These are phyloP conservation scores for Atractosteus spatula DNA, from an alignment of 2,113 vertebrate species.

Conservation along the genomic window DNA sequence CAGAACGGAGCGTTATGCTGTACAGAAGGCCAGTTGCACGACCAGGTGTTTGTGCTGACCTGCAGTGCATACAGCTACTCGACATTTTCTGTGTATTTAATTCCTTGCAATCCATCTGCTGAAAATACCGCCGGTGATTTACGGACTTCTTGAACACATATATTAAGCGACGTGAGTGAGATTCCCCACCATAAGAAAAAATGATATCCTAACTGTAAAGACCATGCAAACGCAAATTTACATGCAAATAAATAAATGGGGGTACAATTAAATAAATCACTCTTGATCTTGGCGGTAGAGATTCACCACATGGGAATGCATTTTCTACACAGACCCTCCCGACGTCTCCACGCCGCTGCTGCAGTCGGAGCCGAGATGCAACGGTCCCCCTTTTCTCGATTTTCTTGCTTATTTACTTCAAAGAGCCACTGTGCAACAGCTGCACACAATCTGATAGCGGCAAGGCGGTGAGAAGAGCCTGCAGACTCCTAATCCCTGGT, in stretches of 20 bases:
- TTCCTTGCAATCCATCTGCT: no score
- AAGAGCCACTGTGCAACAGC: conserved; percentile 31
- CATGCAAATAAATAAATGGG: conserved; percentile 68
- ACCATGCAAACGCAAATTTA: conserved; percentile 62
- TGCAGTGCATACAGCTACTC: no score
- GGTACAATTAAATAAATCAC: conserved; percentile 55
- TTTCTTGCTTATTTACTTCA: conserved; percentile 43
- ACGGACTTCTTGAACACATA: no score
- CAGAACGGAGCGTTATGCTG: no score
- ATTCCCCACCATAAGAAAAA: no score
- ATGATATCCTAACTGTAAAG: not conserved
- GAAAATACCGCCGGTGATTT: no score
- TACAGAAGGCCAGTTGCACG: no score
- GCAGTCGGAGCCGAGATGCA: not conserved
- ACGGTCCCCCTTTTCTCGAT: not conserved
- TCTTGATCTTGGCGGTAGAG: conserved; percentile 36
- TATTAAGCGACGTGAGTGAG: no score
- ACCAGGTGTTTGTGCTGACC: no score
- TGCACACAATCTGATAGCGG: conserved; percentile 20
- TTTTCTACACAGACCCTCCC: conserved; percentile 23
- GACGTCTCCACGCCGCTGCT: not conserved
- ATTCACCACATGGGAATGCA: conserved; percentile 52
- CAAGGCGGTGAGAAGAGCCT: not conserved
- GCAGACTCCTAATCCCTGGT: no score
- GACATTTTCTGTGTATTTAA: no score